Conservation (phyloP, 2,113 vertebrate species). For the Neomonachus schauinslandi region DNA sequence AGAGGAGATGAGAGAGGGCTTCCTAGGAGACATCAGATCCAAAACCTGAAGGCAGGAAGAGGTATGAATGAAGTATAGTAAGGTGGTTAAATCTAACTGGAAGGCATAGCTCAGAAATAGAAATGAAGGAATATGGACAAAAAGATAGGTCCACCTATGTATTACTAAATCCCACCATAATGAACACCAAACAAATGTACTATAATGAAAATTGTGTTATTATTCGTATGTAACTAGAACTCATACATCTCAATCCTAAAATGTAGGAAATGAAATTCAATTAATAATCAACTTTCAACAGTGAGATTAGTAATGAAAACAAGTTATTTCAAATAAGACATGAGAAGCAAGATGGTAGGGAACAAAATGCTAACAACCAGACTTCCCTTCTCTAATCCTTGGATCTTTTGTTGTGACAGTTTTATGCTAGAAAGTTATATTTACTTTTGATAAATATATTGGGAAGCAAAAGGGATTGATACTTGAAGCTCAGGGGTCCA, state of each 20-base stretch:
- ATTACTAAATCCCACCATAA: neutral
- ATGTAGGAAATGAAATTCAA: constrained; percentile 12
- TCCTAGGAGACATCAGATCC: neutral
- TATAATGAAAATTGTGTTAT: neutral
- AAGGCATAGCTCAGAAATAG: neutral
- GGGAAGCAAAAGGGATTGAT: neutral
- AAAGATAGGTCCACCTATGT: neutral
- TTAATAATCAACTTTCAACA: neutral
- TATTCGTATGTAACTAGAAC: neutral
- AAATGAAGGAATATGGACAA: neutral
- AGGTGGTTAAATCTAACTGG: neutral
- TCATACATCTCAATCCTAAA: neutral
- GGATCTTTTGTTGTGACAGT: neutral
- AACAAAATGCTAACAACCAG: neutral
- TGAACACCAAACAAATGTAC: neutral
- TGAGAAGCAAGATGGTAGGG: neutral
- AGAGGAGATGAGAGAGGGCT: neutral
- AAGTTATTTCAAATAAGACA: neutral
- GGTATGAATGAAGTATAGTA: neutral
- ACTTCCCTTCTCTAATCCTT: neutral
- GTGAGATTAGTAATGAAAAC: neutral
- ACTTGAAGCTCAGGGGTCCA: neutral
- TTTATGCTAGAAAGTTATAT: neutral
- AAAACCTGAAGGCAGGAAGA: neutral
- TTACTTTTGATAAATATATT: neutral